Evolutionary conservation across 2,797 vertebrate genomes (phyloP).

Genomic region (Bufotes viridis): DNA sequence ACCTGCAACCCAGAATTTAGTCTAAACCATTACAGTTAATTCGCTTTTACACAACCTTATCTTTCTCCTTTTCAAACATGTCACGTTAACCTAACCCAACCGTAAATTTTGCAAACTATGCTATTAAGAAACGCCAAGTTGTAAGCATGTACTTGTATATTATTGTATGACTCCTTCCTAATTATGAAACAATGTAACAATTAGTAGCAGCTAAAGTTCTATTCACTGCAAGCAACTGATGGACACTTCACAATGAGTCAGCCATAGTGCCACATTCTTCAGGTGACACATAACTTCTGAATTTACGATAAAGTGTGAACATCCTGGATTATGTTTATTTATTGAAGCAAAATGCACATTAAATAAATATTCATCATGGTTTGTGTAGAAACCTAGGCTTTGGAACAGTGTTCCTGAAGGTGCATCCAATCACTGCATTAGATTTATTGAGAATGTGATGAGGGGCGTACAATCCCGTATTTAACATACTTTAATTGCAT

Average conservation of each 20-base stretch:
- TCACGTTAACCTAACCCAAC: neutral
- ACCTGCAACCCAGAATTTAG: too few species aligned
- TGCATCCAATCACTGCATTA: neutral
- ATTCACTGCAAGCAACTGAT: neutral
- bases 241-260: slow-evolving; percentile 27
- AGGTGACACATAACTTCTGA: slow-evolving; percentile 18
- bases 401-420: neutral
- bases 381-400: slow-evolving; percentile 2
- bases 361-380: slow-evolving; percentile 39
- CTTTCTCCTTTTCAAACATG: neutral
- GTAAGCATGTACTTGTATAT: neutral
- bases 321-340: slow-evolving; percentile 35
- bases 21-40: neutral
- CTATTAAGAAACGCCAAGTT: neutral
- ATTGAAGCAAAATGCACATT: slow-evolving; percentile 1
- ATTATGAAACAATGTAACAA: neutral
- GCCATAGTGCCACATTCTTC: neutral
- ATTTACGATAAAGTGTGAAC: slow-evolving; percentile 10
- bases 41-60: neutral
- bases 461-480: neutral
- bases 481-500: slow-evolving; percentile 1
- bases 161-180: neutral
- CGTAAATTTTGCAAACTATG: neutral
- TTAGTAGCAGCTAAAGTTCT: neutral
- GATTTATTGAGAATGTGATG: neutral